Evolutionary conservation across 2,888 invertebrate genomes (phyloP), one percentile per base, ranked within the genome.

Genomic region (Neoascia interrupta): DNA sequence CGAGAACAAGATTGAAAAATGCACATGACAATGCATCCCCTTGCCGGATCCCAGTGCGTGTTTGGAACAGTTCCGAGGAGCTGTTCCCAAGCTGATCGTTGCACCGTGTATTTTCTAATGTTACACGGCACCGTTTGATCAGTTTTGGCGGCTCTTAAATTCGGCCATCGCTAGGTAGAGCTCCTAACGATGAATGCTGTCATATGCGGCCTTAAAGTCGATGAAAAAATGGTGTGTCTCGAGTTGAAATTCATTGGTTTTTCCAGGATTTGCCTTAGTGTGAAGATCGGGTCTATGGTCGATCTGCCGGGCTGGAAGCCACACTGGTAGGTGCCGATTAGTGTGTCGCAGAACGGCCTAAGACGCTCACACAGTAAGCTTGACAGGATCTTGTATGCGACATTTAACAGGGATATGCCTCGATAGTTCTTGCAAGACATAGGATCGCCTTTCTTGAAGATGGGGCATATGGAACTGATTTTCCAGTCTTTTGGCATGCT

Each of bases 171-270:
- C 11, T 3, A 13, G 2, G 11, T n/a, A 36, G 13, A 36, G 36
- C 15, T 36, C 36, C 15, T 13, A 3, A 5, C 36, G 2, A 36
- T 13, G 36, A 36, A 36, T 6, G 36, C 36, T 36, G 2, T 36
- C 2, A 47, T 36, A 10, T 31, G 49, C 18, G 49, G 18, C 34
- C 18, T 49, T 16, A 16, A 28, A 49, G n/a, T n/a, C n/a, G n/a
- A n/a, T n/a, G n/a, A n/a, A n/a, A 18, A 49, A 2, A 16, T 49
- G 49, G 49, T 49, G 28, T 0, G 31, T 49, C 6, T 49, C 49
- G 31, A 49, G n/a, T 31, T 49, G 31, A 34, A 49, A 28, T n/a
- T 49, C 18, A 8, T 31, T 18, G 49, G 23, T 31, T 49, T 28
- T 31, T 31, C 16, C 28, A 28, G 49, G 31, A 49, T 31, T n/a